Base-by-base conservation (phyloP, 2,888 invertebrate genomes). In the Leucophenga montana region DNA sequence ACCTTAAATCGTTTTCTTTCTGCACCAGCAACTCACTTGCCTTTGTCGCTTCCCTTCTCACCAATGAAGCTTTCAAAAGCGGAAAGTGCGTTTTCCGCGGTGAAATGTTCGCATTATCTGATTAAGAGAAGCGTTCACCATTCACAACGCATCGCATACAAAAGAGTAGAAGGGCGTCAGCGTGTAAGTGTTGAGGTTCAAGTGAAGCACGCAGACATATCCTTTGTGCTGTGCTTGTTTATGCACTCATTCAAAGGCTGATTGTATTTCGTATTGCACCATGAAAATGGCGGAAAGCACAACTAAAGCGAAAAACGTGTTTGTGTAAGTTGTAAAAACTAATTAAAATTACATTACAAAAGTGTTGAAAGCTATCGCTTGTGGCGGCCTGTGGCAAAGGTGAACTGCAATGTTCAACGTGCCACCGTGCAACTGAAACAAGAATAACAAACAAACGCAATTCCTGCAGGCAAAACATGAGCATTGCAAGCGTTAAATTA, bases 261-360 rank as follows among this genome's bases (percentile, higher is more conserved):
- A 8, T 39, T 39, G 39, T 39, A 27, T 39, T 39, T 8, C 8
- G 39, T 39, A 39, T 39, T 39, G 11, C 39, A 39, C 16, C 14
- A 31, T 3, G 44, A 33, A 11, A 39, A 62, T 11, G 31, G 48
- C n/a, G 9, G 13, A 6, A 20, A 54, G 20, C 18, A 54, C 14
- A 54, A 54, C 54, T 54, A 20, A 18, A 44, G 18, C 22, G 59
- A 56, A 53, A 69, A 39, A 39, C 44, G 70, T 18, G 61, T 65
- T 53, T 62, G 59, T 53, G 31, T 39, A 69, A 69, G 48, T 73
- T 72, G 66, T 68, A 70, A 72, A 73, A 78, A 71, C 74, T 82
- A 80, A 79, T 82, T 82, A 81, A 78, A 76, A 78, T 74, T 76
- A 69, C 71, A 75, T 74, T 73, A 73, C 69, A 71, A 68, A 71